Conservation (phyloP, 2,888 invertebrate species). For the Myathropa florea region DNA sequence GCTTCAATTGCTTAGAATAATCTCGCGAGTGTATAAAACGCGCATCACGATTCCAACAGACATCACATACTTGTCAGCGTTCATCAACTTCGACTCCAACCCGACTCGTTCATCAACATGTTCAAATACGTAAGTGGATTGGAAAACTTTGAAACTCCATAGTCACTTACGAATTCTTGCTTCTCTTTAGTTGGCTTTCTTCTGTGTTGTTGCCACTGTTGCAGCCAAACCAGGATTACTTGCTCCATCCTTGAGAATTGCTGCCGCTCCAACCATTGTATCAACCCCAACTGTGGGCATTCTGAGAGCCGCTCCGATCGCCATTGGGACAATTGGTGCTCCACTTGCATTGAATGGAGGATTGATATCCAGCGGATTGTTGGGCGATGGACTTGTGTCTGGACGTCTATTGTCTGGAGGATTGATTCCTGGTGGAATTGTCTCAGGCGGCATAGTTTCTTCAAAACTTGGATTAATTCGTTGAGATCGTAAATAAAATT, state of each 20-base stretch:
- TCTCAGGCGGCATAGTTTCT: background rate
- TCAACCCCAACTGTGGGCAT: conserved; percentile 11
- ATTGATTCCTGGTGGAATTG: background rate
- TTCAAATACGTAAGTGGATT: conserved; percentile 55
- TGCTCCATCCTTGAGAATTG: conserved; percentile 26
- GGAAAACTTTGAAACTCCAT: background rate
- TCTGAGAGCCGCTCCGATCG: conserved; percentile 20
- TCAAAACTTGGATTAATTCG: background rate
- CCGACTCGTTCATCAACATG: conserved; percentile 28
- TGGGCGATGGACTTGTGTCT: background rate
- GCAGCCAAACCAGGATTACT: conserved; percentile 44
- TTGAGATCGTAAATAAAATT: background rate
- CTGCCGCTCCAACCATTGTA: conserved; percentile 28
- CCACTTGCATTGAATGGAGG: conserved; percentile 1
- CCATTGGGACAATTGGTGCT: background rate
- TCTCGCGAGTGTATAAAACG: background rate
- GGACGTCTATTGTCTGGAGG: background rate
- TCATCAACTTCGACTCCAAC: background rate
- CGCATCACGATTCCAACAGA: background rate
- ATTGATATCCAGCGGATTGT: background rate
- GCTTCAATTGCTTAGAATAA: background rate
- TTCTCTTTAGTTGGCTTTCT: conserved; percentile 33
- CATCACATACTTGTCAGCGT: conserved; percentile 38
- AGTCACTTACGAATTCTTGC: background rate
- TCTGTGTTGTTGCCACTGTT: conserved; percentile 37